Evolutionary conservation across 2,888 invertebrate genomes (phyloP), one percentile per base, ranked within the genome.

Genomic region (Drosophila anomelani): DNA sequence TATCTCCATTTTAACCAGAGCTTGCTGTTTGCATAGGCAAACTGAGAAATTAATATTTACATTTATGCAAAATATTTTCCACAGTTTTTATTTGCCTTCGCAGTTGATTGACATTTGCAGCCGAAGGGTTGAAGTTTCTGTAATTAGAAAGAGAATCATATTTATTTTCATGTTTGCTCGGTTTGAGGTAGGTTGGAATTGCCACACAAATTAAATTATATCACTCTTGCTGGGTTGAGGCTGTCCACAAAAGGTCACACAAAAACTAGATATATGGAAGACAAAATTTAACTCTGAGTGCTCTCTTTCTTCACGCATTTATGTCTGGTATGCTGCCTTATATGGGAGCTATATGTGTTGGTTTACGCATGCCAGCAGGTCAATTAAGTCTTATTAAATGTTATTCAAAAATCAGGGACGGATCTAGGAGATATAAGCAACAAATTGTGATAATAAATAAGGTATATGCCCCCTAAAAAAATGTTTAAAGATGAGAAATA

Each of bases 361-460:
- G 44, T 36, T 36, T 38, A 53, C 60, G 70, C 58, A 69, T 60
- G 70, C 53, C 69, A 69, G 58, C 79, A 83, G 89, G 85, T 89
- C 85, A 85, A 85, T 85, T 85, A 79, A 88, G 71, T 63, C 76
- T 76, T 77, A 77, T 89, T 85, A 60, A 85, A 79, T 62, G 66
- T 73, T 57, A 49, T 51, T 49, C 34, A 55, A 34, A 60, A 68
- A n/a, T n/a, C 88, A 72, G 84, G 84, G 62, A 77, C 77, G 88
- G 44, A 60, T 4, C 7, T 12, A 7, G 1, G n/a, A 34, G 44
- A 17, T 17, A 3, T 3, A 6, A 17, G 51, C 15, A 17, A 15
- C 2, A 41, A 32, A 20, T 6, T 8, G 0, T 17, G 3, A 17
- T 1, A 29, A 29, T n/a, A 29, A 12, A n/a, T 29, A 8, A 26